Percentiles rank a stretch among this genome's conserved stretches.
Evolutionary conservation across 2,888 invertebrate genomes (phyloP).

Genomic region (Luffia ferchaultella): DNA sequence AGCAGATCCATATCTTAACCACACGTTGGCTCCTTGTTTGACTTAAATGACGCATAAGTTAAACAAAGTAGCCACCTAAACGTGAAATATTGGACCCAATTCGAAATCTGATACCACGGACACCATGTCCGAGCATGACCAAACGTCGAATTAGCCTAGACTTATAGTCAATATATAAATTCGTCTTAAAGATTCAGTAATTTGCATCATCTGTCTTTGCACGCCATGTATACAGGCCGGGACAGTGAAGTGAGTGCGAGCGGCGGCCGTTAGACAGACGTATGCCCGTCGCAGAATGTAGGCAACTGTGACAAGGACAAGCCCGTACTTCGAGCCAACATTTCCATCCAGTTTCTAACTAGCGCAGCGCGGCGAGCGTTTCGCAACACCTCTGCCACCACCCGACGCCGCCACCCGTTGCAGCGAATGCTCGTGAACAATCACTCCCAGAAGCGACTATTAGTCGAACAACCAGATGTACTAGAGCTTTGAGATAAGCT

Average conservation of each 20-base stretch:
- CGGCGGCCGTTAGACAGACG: constrained; percentile 34
- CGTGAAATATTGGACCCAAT: no score
- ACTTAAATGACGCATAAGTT: no score
- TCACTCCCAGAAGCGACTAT: no score
- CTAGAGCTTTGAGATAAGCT: no score
- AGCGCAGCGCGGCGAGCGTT: constrained; percentile 51
- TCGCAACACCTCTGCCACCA: constrained; percentile 32
- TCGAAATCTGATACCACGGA: no score
- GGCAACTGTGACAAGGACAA: constrained; percentile 67
- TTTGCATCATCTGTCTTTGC: constrained; percentile 54
- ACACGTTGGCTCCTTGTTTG: no score
- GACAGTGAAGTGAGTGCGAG: constrained; percentile 25
- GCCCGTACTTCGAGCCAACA: constrained; percentile 61
- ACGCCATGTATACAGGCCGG: constrained; percentile 24
- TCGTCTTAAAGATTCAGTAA: neutral
- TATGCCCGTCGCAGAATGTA: constrained; percentile 56
- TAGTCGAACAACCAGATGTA: no score
- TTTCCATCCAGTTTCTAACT: constrained; percentile 66
- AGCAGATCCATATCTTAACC: no score
- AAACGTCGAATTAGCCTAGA: no score
- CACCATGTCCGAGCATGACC: no score
- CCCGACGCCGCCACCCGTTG: constrained; percentile 34
- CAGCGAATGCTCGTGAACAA: constrained; percentile 1
- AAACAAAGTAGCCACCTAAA: no score
- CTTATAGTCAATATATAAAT: no score